Evolutionary conservation across 1,140 invertebrate genomes (phyloP).

Genomic region (Atta cephalotes): DNA sequence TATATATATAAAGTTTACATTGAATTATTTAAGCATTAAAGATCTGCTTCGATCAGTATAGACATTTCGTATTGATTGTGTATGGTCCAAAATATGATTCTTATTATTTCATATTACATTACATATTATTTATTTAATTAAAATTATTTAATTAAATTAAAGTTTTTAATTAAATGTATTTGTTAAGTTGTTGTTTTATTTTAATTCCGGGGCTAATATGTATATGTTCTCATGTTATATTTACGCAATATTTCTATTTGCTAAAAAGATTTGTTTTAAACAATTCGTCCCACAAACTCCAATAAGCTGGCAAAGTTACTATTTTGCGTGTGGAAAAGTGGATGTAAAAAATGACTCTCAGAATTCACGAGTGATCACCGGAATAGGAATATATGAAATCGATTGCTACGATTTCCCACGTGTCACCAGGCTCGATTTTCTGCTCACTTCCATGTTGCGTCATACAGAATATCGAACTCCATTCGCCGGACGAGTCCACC

Average conservation of each 20-base stretch:
- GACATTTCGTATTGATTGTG: too few species aligned
- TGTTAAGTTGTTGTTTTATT: not conserved
- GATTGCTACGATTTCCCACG: conserved; percentile 74
- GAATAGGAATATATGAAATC: conserved; percentile 64
- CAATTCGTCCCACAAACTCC: conserved; percentile 63
- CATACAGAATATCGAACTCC: conserved; percentile 64
- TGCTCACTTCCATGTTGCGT: conserved; percentile 51
- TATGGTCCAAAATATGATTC: too few species aligned
- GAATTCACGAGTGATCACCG: conserved; percentile 64
- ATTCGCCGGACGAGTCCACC: conserved; percentile 57
- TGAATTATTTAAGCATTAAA: too few species aligned
- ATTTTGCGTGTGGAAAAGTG: conserved; percentile 24
- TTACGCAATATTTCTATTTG: conserved; percentile 58
- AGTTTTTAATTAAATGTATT: conserved; percentile 14
- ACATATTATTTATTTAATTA: not conserved
- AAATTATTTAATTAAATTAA: not conserved
- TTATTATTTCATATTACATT: not conserved
- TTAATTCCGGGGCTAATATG: not conserved
- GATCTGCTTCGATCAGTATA: too few species aligned
- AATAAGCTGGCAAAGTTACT: conserved; percentile 52
- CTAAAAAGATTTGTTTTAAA: too few species aligned
- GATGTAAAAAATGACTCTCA: conserved; percentile 1
- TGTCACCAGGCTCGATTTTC: conserved; percentile 58
- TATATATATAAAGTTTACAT: too few species aligned
- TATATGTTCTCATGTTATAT: conserved; percentile 40